Percentiles rank a stretch among this genome's conserved stretches.
Evolutionary conservation across 2,113 vertebrate genomes (phyloP).

Genomic region (Pseudopipra pipra): DNA sequence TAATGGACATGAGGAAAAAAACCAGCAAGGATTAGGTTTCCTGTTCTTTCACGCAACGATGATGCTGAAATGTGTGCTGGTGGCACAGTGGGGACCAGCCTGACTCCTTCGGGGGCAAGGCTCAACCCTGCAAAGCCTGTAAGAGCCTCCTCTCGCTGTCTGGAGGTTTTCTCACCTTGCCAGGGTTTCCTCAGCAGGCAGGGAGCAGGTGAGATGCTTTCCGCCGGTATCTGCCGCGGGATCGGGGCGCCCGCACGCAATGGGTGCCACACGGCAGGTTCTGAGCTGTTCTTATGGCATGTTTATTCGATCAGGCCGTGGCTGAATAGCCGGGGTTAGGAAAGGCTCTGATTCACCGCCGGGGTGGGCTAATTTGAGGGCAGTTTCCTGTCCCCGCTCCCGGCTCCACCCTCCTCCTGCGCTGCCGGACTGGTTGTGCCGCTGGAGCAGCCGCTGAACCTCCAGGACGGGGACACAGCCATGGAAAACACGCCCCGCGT

Average conservation of each 20-base stretch:
- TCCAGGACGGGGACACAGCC: neutral
- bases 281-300: neutral
- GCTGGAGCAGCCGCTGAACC: neutral
- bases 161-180: neutral
- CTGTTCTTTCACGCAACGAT: neutral
- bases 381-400: neutral
- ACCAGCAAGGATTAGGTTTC: neutral
- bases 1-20: neutral
- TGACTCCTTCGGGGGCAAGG: neutral
- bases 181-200: neutral
- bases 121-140: neutral
- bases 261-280: neutral
- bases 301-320: neutral
- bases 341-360: neutral
- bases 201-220: neutral
- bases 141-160: neutral
- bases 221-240: rapidly evolving
- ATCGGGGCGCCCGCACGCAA: rapidly evolving
- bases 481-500: neutral
- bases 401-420: neutral
- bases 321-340: neutral
- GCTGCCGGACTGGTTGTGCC: neutral
- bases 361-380: neutral
- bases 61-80: neutral
- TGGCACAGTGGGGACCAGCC: neutral